Evolutionary conservation across 2,888 invertebrate genomes (phyloP), one percentile per base, ranked within the genome.

Genomic region (Gortyna flavago): DNA sequence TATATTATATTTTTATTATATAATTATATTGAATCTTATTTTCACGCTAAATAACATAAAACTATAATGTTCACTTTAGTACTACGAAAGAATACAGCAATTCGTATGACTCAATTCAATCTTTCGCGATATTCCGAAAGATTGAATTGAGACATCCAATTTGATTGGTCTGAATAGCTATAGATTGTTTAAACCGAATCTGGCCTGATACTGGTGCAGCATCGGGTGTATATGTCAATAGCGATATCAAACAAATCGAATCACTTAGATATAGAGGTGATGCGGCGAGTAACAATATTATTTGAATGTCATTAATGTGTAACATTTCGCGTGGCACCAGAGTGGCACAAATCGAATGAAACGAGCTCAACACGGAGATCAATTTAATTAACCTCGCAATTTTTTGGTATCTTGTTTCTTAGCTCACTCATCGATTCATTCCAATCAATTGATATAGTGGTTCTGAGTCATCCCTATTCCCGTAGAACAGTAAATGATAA

Each of bases 301-400:
- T 86, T 88, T 85, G 65, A 67, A 82, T 80, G 65, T 72, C 66
- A 77, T 86, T 70, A 85, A 87, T 78, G 75, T 79, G 77, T 69
- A 70, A 84, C 72, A 76, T 81, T 88, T 83, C 32, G 82, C 78
- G 77, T 85, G 67, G 69, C 11, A 41, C 41, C 41, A 41, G 77
- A 41, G 77, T 85, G 65, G 69, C 77, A 79, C 79, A 89, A 92
- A 92, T 90, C 88, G 87, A 90, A 91, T 91, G 85, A 89, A 87
- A 89, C 70, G 82, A 82, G 75, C 82, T 54, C 79, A 83, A 80
- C 79, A 80, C 84, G 69, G 77, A 87, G 93, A 91, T 94, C 94
- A 93, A 91, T 91, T 90, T 87, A 89, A 93, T 95, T 90, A 94
- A 93, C 93, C 93, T 93, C 84, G 72, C 73, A 83, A 89, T 89